phyloP scores from a whole-genome alignment of 2,113 vertebrate genomes.

The Platichthys flesus region DNA sequence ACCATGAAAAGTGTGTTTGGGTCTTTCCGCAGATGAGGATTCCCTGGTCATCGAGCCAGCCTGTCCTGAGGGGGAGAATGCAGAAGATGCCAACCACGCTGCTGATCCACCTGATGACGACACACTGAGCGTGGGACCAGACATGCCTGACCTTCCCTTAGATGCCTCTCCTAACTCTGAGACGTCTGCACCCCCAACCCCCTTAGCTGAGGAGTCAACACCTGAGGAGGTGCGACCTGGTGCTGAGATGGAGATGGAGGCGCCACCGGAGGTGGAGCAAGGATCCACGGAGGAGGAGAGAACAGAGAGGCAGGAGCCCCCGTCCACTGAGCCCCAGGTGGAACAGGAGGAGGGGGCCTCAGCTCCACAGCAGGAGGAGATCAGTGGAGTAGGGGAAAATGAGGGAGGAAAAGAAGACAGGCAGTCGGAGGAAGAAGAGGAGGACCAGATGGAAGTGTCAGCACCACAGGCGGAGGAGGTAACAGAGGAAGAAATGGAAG shows the following conservation, averaged over 20 bases:
- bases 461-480: conserved; percentile 8
- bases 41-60: conserved; percentile 88
- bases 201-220: background rate
- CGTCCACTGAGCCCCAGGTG: conserved; percentile 57
- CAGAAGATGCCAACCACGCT: conserved; percentile 56
- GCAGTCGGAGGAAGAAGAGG: conserved; percentile 15
- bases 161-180: conserved; percentile 67
- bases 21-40: conserved; percentile 86
- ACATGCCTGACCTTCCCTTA: conserved; percentile 81
- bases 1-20: background rate
- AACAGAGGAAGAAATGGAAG: conserved; percentile 23
- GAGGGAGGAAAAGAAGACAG: conserved; percentile 21
- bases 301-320: conserved; percentile 64
- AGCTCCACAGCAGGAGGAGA: conserved; percentile 61
- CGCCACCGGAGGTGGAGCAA: no score
- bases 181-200: background rate
- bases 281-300: conserved; percentile 58
- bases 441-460: conserved; percentile 24
- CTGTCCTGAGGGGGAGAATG: conserved; percentile 62
- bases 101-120: conserved; percentile 70
- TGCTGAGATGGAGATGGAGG: conserved; percentile 23
- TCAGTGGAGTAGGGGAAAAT: background rate
- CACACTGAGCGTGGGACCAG: conserved; percentile 75
- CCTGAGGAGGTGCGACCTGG: conserved; percentile 60
- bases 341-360: conserved; percentile 57